These are phyloP conservation scores for Danio tinwini DNA, from an alignment of 2,797 vertebrate species.

Conservation along the genomic window DNA sequence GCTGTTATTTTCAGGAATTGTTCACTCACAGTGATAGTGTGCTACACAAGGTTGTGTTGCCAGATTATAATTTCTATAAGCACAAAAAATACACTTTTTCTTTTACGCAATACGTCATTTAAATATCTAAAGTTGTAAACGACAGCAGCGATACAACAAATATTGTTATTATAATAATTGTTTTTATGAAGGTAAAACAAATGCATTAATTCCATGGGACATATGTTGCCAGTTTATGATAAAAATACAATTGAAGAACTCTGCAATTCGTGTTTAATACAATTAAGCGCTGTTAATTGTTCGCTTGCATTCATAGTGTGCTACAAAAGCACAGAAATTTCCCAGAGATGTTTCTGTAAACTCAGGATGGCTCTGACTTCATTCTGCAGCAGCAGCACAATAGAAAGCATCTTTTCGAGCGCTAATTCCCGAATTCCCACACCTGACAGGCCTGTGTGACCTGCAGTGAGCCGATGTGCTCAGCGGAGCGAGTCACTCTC, in stretches of 20 bases:
- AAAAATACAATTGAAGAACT: not conserved
- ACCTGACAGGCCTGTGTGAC: conserved; percentile 18
- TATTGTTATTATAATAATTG: no score
- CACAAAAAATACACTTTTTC: no score
- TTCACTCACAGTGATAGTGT: not conserved
- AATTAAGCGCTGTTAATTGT: not conserved
- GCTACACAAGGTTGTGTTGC: no score
- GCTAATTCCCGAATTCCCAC: not conserved
- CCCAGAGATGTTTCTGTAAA: not conserved
- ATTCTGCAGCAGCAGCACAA: conserved; percentile 11
- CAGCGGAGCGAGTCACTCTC: conserved; percentile 14
- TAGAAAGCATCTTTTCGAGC: not conserved
- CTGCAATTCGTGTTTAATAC: not conserved
- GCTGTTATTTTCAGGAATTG: not conserved
- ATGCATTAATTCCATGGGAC: no score
- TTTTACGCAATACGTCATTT: no score
- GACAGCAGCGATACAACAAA: no score
- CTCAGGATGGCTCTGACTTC: not conserved
- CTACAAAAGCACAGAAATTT: not conserved
- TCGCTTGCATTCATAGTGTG: not conserved
- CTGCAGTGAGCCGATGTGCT: conserved; percentile 17
- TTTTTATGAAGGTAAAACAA: no score
- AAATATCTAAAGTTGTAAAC: no score
- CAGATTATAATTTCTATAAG: no score
- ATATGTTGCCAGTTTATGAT: no score